These are phyloP conservation scores for Neosilurus hyrtlii DNA, from an alignment of 2,797 vertebrate species.

Conservation along the genomic window DNA sequence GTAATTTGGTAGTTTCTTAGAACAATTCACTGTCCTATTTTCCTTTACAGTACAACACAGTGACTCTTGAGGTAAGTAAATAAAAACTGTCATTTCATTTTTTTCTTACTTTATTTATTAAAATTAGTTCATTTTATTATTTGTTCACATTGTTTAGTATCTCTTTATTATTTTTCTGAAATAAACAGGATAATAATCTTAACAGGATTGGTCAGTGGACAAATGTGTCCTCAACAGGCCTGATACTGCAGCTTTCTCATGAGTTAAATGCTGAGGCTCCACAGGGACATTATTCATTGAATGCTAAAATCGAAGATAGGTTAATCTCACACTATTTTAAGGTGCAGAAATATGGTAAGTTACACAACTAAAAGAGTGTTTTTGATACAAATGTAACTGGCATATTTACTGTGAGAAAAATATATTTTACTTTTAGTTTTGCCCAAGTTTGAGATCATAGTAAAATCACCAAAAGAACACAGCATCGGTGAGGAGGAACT, in stretches of 20 bases:
- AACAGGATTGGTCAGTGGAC: slow-evolving; percentile 53
- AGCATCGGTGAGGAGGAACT: slow-evolving; percentile 19
- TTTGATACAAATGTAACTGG: background rate
- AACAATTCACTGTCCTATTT: background rate
- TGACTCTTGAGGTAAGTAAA: slow-evolving; percentile 61
- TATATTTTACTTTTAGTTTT: slow-evolving; percentile 35
- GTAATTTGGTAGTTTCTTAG: background rate
- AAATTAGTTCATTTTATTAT: background rate
- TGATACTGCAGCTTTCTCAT: slow-evolving; percentile 50
- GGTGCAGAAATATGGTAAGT: slow-evolving; percentile 52
- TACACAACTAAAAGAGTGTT: background rate
- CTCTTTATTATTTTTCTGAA: background rate
- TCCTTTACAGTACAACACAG: slow-evolving; percentile 58
- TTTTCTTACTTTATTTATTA: background rate
- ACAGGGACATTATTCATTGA: slow-evolving; percentile 37
- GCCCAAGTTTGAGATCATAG: slow-evolving; percentile 41
- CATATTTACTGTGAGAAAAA: background rate
- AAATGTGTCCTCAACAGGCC: slow-evolving; percentile 42
- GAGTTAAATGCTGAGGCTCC: slow-evolving; percentile 42
- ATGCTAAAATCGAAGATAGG: background rate
- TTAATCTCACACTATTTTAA: slow-evolving; percentile 7
- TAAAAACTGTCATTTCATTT: background rate
- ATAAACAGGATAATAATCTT: slow-evolving; percentile 23
- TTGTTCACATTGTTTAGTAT: background rate
- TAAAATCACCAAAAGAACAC: slow-evolving; percentile 15